Base-by-base conservation (phyloP, 1,140 invertebrate species). In the Musca vetustissima region DNA sequence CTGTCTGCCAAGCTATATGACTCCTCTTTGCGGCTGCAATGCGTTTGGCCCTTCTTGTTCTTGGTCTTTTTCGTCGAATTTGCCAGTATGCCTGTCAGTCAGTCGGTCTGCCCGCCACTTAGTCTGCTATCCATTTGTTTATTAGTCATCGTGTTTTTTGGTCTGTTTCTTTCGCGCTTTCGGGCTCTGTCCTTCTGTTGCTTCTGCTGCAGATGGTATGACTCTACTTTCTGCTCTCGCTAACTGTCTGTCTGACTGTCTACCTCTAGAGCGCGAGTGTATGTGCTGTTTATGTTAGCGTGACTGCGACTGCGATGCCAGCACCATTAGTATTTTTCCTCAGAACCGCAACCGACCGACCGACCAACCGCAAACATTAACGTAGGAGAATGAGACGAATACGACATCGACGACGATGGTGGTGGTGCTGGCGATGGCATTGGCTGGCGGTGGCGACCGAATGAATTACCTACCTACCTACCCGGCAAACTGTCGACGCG, bases 151-250 rank as follows among this genome's bases (percentile, higher is more conserved):
- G 28, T 55, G 53, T 61, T n/a, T n/a, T n/a, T 32, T 61, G 57
- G 57, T 61, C 36, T 61, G 57, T 61, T 61, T 61, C 36, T 43
- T n/a, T n/a, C n/a, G n/a, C n/a, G n/a, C n/a, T n/a, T n/a, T n/a
- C n/a, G n/a, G n/a, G n/a, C 7, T 43, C 36, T 43, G 36, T 43
- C 36, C 36, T 43, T 43, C 36, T 1, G 52, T 11, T 24, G 21
- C 19, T 19, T 4, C 11, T 28, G 22, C 24, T 22, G 53, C 13
- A 4, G 52, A 55, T 22, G 9, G 15, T 32, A 32, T 43, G 36
- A 43, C 36, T 43, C 36, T 43, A 43, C 36, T 43, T 43, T 43
- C 11, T 43, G 36, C 6, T 13, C 65, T 43, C 4, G 36, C 36
- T 61, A 25, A 15, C 57, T 53, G 65, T 4, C 19, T 32, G 65